phyloP scores from a whole-genome alignment of 2,797 vertebrate genomes.

The Helicolenus hilgendorfi region DNA sequence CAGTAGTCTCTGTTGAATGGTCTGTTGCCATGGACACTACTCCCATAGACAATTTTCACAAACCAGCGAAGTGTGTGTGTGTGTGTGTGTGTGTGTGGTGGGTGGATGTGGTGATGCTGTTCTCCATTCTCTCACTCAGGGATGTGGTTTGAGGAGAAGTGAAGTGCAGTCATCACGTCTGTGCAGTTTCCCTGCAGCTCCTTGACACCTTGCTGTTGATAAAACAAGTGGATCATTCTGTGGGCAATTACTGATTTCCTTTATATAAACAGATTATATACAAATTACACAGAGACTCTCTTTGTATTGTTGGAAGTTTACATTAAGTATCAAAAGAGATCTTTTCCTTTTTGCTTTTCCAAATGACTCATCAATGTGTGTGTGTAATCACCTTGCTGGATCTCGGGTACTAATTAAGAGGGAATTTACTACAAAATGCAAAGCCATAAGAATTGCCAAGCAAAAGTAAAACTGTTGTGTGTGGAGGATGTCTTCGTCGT shows the following conservation, averaged over 20 bases:
- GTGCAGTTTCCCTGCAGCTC: neutral
- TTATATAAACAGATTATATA: constrained; percentile 8
- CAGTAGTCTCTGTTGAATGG: constrained; percentile 76
- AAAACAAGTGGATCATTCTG: constrained; percentile 22
- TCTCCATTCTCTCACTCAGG: constrained; percentile 37
- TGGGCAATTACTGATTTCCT: constrained; percentile 20
- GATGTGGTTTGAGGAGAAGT: constrained; percentile 46
- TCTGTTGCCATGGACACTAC: constrained; percentile 82
- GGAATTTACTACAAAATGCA: neutral
- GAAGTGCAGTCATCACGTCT: constrained; percentile 11
- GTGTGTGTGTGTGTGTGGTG: constrained; percentile 21
- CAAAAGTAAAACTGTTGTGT: constrained; percentile 6
- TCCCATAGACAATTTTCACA: constrained; percentile 56
- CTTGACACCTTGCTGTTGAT: constrained; percentile 27
- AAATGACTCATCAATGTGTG: neutral
- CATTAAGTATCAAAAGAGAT: neutral
- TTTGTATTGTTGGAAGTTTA: neutral
- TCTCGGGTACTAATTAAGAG: neutral
- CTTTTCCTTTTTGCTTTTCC: neutral
- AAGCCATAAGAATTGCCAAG: neutral
- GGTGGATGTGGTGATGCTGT: constrained; percentile 39
- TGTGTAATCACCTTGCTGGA: neutral
- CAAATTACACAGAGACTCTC: neutral
- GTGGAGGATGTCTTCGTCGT: constrained; percentile 1
- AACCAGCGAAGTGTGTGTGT: constrained; percentile 37